Base-by-base conservation (phyloP, 2,113 vertebrate genomes). In the Neodontobutis hainanensis region DNA sequence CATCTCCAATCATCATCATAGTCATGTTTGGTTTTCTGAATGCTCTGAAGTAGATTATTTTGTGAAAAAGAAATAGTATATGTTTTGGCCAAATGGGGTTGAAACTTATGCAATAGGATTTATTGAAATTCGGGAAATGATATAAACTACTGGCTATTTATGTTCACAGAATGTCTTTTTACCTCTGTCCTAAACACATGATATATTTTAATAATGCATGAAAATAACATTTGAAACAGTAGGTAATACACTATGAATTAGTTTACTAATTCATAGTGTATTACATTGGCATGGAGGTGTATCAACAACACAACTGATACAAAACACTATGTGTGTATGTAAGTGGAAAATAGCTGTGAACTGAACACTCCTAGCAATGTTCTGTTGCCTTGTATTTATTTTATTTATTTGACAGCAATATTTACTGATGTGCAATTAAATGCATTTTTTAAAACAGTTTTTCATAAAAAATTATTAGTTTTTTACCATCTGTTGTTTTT, bases 201-300 rank as follows among this genome's bases (percentile, higher is more conserved):
- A 68, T 81, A 78, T n/a, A 80, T 81, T 80, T 64, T 42, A 53
- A 68, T 72, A 80, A 78, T 90, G 89, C 90, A 92, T 90, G 88
- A 75, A 59, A 78, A 77, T 64, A 81, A 58, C 46, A 80, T 76
- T 62, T 76, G 27, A 62, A 80, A 71, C 73, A 48, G 68, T 70
- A 58, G 75, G 16, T 68, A 77, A 52, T 43, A 60, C 68, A 79
- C 73, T 19, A 63, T 70, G 27, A 76, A 66, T 83, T 61, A 7
- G 61, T 83, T 77, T 65, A 59, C 69, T 68, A 14, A n/a, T n/a
- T n/a, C n/a, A n/a, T n/a, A n/a, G n/a, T 70, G 16, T 59, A n/a
- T n/a, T n/a, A 71, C 48, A 68, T 77, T 78, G 58, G 84, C 85
- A 87, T 88, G 85, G 38, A 77, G 60, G 68, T 75, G 44, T 10